These are phyloP conservation scores for Papilio machaon DNA, from an alignment of 1,140 invertebrate genomes.

Conservation along the genomic window DNA sequence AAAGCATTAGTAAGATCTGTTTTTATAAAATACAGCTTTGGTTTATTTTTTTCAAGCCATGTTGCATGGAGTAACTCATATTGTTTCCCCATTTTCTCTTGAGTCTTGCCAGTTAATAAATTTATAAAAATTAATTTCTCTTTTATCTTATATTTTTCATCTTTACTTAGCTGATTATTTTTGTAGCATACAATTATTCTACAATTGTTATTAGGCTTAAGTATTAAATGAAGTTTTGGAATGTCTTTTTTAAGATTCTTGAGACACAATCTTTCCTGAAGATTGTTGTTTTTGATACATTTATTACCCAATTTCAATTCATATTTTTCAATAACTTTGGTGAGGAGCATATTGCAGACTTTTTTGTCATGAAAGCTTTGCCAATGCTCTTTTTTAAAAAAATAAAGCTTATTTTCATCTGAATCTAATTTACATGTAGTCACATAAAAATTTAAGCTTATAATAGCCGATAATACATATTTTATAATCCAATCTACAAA, in stretches of 20 bases:
- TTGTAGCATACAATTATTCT: conserved; percentile 77
- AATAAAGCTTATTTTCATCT: conserved; percentile 77
- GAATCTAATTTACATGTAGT: conserved; percentile 74
- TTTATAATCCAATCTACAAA: conserved; percentile 67
- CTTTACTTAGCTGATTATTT: conserved; percentile 52
- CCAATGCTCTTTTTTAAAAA: conserved; percentile 76
- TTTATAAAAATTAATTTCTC: conserved; percentile 65
- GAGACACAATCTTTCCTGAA: conserved; percentile 51
- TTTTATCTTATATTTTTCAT: conserved; percentile 67
- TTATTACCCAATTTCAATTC: conserved; percentile 58
- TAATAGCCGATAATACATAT: conserved; percentile 69
- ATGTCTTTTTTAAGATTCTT: conserved; percentile 64
- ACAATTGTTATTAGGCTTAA: conserved; percentile 72
- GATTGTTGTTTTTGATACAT: conserved; percentile 51
- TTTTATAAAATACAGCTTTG: conserved; percentile 79
- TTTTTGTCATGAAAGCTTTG: conserved; percentile 75
- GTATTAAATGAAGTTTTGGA: conserved; percentile 73
- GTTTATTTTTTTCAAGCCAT: conserved; percentile 67
- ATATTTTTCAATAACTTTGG: conserved; percentile 61
- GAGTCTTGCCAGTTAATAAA: conserved; percentile 53
- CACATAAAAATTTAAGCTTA: conserved; percentile 76
- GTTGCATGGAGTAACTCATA: conserved; percentile 57
- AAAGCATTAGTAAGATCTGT: conserved; percentile 79
- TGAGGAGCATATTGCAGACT: conserved; percentile 60
- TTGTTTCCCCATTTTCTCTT: conserved; percentile 59